These are phyloP conservation scores for Callionymus lyra DNA, from an alignment of 2,113 vertebrate species.

Conservation along the genomic window DNA sequence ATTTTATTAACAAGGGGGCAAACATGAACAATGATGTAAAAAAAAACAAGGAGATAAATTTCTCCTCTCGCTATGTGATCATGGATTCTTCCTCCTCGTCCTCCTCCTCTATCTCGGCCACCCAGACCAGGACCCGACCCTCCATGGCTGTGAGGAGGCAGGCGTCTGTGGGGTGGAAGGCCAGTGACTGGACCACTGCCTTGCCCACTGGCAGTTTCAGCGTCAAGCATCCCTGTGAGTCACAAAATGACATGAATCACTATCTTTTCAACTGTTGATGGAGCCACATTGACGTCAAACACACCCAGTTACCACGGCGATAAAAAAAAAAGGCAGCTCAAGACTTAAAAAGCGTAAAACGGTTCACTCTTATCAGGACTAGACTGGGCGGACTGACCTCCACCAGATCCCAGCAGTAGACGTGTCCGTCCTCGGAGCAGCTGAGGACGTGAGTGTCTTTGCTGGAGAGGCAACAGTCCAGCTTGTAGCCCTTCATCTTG, in stretches of 20 bases:
- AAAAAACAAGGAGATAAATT: too few species aligned
- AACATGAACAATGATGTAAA: too few species aligned
- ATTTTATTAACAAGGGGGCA: too few species aligned
- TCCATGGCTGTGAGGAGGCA: slow-evolving; percentile 75
- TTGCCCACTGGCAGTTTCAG: slow-evolving; percentile 73
- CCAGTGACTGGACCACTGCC: slow-evolving; percentile 78
- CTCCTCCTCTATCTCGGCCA: slow-evolving; percentile 52
- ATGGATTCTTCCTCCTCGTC: slow-evolving; percentile 14
- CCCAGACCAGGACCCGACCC: slow-evolving; percentile 79
- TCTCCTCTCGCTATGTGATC: slow-evolving; percentile 2
- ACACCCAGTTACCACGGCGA: too few species aligned
- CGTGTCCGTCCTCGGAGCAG: slow-evolving; percentile 85
- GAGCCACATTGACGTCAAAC: too few species aligned
- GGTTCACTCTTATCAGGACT: too few species aligned
- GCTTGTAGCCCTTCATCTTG: slow-evolving; percentile 79
- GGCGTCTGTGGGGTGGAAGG: slow-evolving; percentile 79
- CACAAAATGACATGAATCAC: background rate
- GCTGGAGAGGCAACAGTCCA: slow-evolving; percentile 84
- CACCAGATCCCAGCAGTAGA: slow-evolving; percentile 90
- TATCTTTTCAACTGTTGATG: too few species aligned
- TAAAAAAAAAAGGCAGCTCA: background rate
- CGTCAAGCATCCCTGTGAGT: slow-evolving; percentile 68
- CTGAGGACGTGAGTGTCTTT: slow-evolving; percentile 83
- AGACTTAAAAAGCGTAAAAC: background rate
- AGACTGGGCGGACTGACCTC: slow-evolving; percentile 62